These are phyloP conservation scores for Drosophila acutilabella DNA, from an alignment of 2,888 invertebrate genomes.

Conservation along the genomic window DNA sequence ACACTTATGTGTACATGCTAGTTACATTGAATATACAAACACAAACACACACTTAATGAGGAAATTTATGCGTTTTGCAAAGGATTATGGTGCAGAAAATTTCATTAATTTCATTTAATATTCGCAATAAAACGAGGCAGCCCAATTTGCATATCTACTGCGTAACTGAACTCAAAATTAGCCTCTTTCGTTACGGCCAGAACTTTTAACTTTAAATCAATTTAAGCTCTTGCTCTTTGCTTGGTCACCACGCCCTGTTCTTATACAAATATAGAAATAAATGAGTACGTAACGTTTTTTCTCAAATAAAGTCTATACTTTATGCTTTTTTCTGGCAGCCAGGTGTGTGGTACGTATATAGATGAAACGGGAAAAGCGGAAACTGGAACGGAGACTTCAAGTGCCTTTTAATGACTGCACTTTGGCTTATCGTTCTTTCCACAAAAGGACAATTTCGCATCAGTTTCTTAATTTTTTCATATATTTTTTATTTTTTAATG, in stretches of 20 bases:
- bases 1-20: constrained; percentile 24
- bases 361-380: no score
- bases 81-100: constrained; percentile 82
- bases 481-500: constrained; percentile 28
- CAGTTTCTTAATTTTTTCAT: constrained; percentile 35
- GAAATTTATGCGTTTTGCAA: constrained; percentile 79
- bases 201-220: constrained; percentile 67
- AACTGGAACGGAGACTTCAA: constrained; percentile 21
- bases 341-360: background rate
- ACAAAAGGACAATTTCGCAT: constrained; percentile 58
- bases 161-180: constrained; percentile 25
- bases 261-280: constrained; percentile 17
- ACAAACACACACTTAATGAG: constrained; percentile 65
- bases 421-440: constrained; percentile 48
- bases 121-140: constrained; percentile 74
- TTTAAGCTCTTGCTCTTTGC: constrained; percentile 45
- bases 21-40: constrained; percentile 47
- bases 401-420: constrained; percentile 60
- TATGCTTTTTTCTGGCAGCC: constrained; percentile 9
- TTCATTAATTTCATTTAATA: constrained; percentile 81
- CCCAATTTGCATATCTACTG: constrained; percentile 70
- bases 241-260: constrained; percentile 53
- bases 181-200: background rate
- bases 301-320: constrained; percentile 8
- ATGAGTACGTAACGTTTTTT: background rate